Evolutionary conservation across 2,888 invertebrate genomes (phyloP), one percentile per base, ranked within the genome.

Genomic region (Pandemis cinnamomeana): DNA sequence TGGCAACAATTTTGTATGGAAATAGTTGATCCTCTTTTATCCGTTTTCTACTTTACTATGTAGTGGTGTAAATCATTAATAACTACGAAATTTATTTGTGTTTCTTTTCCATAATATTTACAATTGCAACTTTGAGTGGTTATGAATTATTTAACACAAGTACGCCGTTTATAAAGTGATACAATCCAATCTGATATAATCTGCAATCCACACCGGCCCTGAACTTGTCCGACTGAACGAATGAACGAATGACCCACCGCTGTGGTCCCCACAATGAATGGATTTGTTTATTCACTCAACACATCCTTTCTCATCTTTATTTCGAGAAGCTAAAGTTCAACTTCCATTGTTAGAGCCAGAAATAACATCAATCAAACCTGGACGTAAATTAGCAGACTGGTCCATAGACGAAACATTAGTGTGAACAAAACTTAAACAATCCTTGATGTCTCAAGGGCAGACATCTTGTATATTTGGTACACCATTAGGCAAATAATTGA

Each of bases 141-240:
- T 11, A n/a, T 53, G 7, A n/a, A 53, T 44, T 15, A 44, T 46
- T 11, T 20, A 8, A 11, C 10, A 20, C 10, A 48, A 64, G 27
- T 46, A 15, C 13, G 6, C n/a, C 7, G 36, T n/a, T 48, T 2
- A 10, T 64, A 64, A 61, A 61, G 8, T 64, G 53, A 53, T 11
- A 11, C 20, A 46, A 8, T 44, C 58, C 27, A 46, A 8, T 44
- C 58, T 58, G 58, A 53, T 60, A 68, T 60, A 60, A 64, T 68
- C 42, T 69, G 67, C 55, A 36, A 68, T 71, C 67, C 48, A 55
- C 67, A 77, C 75, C 71, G 72, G 58, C 73, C 75, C 69, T 81
- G 83, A 81, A 82, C 83, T 83, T 83, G 83, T 74, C 80, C 81
- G 78, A 81, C 75, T 81, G 78, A 81, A 78, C 79, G 76, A 79